A percentile compares a stretch with the other conserved stretches of the same genome.
These are phyloP conservation scores for Amiota communis DNA, from an alignment of 2,888 invertebrate species.

Conservation along the genomic window DNA sequence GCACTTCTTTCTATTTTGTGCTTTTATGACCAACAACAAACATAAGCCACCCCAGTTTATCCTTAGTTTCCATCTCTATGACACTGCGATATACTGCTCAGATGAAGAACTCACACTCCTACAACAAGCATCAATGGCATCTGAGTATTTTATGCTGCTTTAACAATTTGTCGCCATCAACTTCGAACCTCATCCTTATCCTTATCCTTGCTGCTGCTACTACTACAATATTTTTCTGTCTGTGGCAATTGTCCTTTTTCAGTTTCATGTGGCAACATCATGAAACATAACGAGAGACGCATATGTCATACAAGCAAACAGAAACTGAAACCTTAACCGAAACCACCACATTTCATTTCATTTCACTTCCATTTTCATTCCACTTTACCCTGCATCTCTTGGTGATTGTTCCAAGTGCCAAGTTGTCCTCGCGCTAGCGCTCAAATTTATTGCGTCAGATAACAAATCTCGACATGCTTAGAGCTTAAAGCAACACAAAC, in stretches of 20 bases:
- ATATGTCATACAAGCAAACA: constrained; percentile 40
- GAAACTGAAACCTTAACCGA: not conserved
- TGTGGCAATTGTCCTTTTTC: constrained; percentile 11
- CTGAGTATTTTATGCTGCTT: constrained; percentile 22
- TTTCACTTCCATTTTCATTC: too few relatives aligned
- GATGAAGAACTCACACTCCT: too few relatives aligned
- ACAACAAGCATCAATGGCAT: not conserved
- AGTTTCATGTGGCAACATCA: not conserved
- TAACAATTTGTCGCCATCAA: constrained; percentile 42
- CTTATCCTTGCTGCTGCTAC: not conserved
- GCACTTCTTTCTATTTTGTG: not conserved
- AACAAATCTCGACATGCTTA: constrained; percentile 29
- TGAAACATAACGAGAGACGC: constrained; percentile 23
- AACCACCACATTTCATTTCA: too few relatives aligned
- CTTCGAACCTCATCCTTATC: not conserved
- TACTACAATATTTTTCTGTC: not conserved
- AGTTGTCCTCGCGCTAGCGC: constrained; percentile 20
- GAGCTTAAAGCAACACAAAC: too few relatives aligned
- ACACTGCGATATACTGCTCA: too few relatives aligned
- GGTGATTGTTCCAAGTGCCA: not conserved
- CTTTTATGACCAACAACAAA: constrained; percentile 23
- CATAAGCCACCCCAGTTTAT: not conserved
- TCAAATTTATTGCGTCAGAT: constrained; percentile 33
- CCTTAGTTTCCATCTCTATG: too few relatives aligned
- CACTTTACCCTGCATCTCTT: too few relatives aligned